Conservation (phyloP, 2,888 invertebrate genomes). For the Lasioglossum pauxillum region DNA sequence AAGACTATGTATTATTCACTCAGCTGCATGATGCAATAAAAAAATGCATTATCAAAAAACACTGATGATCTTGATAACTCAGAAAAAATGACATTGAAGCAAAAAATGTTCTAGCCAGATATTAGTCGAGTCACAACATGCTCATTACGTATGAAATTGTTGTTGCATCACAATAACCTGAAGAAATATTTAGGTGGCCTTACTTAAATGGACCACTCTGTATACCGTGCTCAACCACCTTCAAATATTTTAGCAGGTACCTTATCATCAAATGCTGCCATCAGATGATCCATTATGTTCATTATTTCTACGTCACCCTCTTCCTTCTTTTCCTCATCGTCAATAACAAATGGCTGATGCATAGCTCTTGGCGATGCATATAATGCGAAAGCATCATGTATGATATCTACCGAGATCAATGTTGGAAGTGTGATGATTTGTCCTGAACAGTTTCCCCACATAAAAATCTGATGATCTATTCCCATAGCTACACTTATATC, state of each 20-base stretch:
- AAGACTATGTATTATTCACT: no score
- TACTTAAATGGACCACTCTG: no score
- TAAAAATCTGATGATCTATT: conserved; percentile 86
- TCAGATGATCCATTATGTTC: conserved; percentile 84
- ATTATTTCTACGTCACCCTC: conserved; percentile 24
- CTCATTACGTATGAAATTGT: no score
- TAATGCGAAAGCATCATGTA: conserved; percentile 87
- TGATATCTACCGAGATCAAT: conserved; percentile 85
- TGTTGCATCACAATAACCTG: no score
- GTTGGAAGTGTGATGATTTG: conserved; percentile 83
- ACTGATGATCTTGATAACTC: no score
- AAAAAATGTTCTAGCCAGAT: no score
- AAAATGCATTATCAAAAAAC: no score
- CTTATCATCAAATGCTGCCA: conserved; percentile 86
- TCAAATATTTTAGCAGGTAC: conserved; percentile 78
- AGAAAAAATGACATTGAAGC: no score
- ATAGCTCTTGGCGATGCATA: conserved; percentile 87
- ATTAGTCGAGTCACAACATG: no score
- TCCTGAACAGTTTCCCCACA: conserved; percentile 88
- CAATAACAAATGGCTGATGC: conserved; percentile 84
- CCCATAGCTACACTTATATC: conserved; percentile 87
- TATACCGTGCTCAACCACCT: no score
- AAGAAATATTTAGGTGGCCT: no score
- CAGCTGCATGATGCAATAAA: no score
- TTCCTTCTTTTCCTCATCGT: conserved; percentile 78